These are phyloP conservation scores for Baccha elongata DNA, from an alignment of 2,888 invertebrate genomes.

Conservation along the genomic window DNA sequence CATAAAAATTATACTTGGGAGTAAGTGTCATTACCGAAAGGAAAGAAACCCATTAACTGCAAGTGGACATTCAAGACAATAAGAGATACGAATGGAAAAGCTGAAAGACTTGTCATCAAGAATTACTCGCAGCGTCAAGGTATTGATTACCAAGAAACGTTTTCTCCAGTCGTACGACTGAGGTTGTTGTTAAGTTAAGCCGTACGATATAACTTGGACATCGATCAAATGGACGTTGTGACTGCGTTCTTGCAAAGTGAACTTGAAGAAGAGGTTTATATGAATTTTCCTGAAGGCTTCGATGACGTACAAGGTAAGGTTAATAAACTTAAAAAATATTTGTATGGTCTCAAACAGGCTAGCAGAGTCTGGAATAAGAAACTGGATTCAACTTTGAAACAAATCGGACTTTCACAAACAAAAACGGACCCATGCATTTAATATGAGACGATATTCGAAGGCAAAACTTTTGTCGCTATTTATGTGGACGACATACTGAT, in stretches of 20 bases:
- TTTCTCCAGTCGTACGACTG: neutral
- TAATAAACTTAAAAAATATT: no score
- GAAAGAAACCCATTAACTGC: neutral
- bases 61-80: neutral
- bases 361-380: no score
- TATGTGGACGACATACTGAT: neutral
- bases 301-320: no score
- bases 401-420: no score
- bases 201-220: conserved; percentile 20
- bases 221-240: conserved; percentile 37
- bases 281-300: conserved; percentile 5
- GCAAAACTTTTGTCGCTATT: neutral
- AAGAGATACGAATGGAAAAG: neutral
- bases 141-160: neutral
- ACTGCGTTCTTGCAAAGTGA: conserved; percentile 43
- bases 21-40: neutral
- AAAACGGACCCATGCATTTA: no score
- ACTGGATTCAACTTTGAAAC: no score
- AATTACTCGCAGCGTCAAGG: no score
- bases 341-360: no score
- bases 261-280: conserved; percentile 21
- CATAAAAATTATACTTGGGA: neutral
- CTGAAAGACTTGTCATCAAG: neutral
- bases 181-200: neutral
- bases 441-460: no score